phyloP scores from a whole-genome alignment of 2,797 vertebrate species.

The Acanthis flammea region DNA sequence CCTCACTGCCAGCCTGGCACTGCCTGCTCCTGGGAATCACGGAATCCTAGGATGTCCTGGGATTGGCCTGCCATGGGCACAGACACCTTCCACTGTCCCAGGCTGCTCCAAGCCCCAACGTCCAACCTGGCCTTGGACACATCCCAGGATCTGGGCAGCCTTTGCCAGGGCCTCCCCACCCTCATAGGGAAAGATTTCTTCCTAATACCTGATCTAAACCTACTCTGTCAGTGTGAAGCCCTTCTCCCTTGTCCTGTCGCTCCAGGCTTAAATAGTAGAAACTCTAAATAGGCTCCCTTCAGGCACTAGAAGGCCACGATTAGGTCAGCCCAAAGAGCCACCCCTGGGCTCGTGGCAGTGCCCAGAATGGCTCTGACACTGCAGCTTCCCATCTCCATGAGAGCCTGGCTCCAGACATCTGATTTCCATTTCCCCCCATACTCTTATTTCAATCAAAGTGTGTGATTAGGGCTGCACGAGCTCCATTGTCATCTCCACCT shows the following conservation, averaged over 20 bases:
- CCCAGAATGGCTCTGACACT: fast-evolving
- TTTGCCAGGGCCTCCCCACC: neutral
- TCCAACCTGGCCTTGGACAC: neutral
- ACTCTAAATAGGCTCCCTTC: neutral
- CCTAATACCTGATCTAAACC: neutral
- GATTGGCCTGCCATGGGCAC: neutral
- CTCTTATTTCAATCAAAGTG: neutral
- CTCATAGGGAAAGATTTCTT: neutral
- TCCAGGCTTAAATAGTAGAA: neutral
- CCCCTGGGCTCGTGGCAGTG: fast-evolving
- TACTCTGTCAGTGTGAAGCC: neutral
- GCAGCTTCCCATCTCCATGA: neutral
- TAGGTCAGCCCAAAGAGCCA: neutral
- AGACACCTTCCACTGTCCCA: neutral
- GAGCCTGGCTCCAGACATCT: neutral
- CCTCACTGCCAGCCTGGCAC: neutral
- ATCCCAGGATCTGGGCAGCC: neutral
- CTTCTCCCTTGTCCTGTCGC: neutral
- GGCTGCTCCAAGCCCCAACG: neutral
- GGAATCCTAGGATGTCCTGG: neutral
- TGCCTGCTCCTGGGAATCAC: neutral
- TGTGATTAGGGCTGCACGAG: neutral
- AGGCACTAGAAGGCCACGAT: neutral
- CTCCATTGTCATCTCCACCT: conserved; percentile 35
- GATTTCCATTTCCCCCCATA: neutral